A percentile compares a stretch with the other conserved stretches of the same genome.
These are phyloP conservation scores for Eunapius fragilis DNA, from an alignment of 37 sponge, comb jelly and placozoan species.

Conservation along the genomic window DNA sequence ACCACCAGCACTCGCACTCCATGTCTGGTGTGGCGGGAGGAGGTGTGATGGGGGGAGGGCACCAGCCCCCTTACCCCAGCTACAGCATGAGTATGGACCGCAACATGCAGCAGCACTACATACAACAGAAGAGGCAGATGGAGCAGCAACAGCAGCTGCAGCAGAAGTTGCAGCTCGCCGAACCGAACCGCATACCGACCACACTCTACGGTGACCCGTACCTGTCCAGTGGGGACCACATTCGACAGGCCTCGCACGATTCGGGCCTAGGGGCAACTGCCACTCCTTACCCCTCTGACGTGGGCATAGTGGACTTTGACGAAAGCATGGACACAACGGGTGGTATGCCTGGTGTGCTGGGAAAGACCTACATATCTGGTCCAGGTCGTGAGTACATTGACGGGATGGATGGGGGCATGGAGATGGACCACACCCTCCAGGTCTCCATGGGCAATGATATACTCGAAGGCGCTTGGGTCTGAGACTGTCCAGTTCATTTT, in stretches of 20 bases:
- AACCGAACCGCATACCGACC: slow-evolving; percentile 12
- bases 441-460: background rate
- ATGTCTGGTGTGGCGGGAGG: background rate
- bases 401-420: background rate
- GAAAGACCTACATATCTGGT: background rate
- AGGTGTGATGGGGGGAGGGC: background rate
- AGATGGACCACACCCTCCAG: background rate
- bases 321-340: slow-evolving; percentile 42
- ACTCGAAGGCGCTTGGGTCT: background rate
- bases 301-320: slow-evolving; percentile 20
- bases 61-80: background rate
- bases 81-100: slow-evolving; percentile 9
- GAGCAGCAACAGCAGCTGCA: slow-evolving; percentile 28
- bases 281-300: slow-evolving; percentile 42
- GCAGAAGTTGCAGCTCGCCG: slow-evolving; percentile 18
- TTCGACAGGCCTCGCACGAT: slow-evolving; percentile 58
- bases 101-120: slow-evolving; percentile 25
- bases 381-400: background rate
- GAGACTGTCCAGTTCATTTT: background rate
- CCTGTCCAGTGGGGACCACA: slow-evolving; percentile 55
- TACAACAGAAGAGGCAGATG: slow-evolving; percentile 9
- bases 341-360: background rate
- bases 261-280: slow-evolving; percentile 50
- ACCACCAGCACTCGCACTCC: slow-evolving; percentile 59
- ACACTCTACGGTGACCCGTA: slow-evolving; percentile 64